These are phyloP conservation scores for Heliconius erato DNA, from an alignment of 2,888 invertebrate species.

Conservation along the genomic window DNA sequence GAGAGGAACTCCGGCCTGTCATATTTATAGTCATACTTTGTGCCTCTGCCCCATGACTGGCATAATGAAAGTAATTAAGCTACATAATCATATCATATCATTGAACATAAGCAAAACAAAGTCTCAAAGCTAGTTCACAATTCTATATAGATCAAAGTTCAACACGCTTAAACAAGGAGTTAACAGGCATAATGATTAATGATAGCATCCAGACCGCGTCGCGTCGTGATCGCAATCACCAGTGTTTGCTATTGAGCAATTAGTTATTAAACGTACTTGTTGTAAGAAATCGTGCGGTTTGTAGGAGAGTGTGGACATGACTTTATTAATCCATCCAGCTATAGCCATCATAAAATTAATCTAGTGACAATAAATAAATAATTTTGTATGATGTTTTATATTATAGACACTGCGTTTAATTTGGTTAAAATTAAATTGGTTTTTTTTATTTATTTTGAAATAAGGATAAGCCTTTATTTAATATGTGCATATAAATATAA, in stretches of 20 bases:
- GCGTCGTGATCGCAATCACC: conserved; percentile 18
- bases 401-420: no score
- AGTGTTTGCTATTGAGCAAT: conserved; percentile 10
- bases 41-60: background rate
- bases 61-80: background rate
- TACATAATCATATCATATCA: background rate
- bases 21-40: no score
- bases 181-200: conserved; percentile 23
- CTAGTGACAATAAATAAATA: no score
- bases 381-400: no score
- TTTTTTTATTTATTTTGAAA: no score
- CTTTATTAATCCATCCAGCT: background rate
- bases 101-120: background rate
- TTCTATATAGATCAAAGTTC: conserved; percentile 14
- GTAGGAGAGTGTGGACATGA: background rate
- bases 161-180: conserved; percentile 14
- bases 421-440: no score
- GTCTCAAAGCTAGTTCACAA: background rate
- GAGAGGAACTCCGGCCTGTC: no score
- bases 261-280: background rate
- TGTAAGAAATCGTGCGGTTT: conserved; percentile 1
- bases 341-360: no score
- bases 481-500: no score
- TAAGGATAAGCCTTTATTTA: no score
- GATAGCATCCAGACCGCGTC: conserved; percentile 16